Percentiles rank a stretch among this genome's conserved stretches.
These are phyloP conservation scores for Telmatochromis brachygnathus DNA, from an alignment of 2,113 vertebrate genomes.

Conservation along the genomic window DNA sequence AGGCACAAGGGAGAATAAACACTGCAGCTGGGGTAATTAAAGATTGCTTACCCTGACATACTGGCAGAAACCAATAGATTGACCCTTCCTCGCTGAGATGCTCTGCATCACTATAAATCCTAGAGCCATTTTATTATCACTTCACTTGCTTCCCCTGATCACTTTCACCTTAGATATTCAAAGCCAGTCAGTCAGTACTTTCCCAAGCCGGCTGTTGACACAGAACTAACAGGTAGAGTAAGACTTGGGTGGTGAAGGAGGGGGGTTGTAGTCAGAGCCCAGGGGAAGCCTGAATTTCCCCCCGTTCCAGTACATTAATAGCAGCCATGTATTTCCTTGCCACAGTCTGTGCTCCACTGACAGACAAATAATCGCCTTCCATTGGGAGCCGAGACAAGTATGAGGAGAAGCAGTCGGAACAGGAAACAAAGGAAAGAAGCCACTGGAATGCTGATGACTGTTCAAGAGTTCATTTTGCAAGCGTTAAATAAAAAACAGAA, in stretches of 20 bases:
- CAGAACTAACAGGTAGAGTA: neutral
- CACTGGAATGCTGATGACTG: neutral
- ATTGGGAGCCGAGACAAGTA: neutral
- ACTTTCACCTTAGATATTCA: constrained; percentile 17
- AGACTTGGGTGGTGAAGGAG: neutral
- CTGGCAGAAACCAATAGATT: constrained; percentile 54
- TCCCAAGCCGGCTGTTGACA: neutral
- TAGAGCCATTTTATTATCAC: neutral
- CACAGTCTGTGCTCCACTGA: constrained; percentile 22
- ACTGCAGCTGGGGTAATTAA: constrained; percentile 62
- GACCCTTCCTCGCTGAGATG: constrained; percentile 26
- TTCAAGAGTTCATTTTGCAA: constrained; percentile 1
- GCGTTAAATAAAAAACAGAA: neutral
- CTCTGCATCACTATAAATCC: constrained; percentile 61
- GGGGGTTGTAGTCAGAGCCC: neutral
- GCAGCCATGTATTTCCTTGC: constrained; percentile 44
- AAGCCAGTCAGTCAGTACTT: neutral
- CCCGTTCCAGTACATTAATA: constrained; percentile 36
- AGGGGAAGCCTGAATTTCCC: constrained; percentile 19
- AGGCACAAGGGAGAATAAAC: constrained; percentile 52
- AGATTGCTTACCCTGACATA: constrained; percentile 58
- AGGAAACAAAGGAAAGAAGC: neutral
- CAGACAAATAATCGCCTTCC: constrained; percentile 51
- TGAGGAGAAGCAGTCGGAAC: neutral
- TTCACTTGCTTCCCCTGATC: neutral